These are phyloP conservation scores for Ectropis grisescens DNA, from an alignment of 1,140 invertebrate genomes.

Conservation along the genomic window DNA sequence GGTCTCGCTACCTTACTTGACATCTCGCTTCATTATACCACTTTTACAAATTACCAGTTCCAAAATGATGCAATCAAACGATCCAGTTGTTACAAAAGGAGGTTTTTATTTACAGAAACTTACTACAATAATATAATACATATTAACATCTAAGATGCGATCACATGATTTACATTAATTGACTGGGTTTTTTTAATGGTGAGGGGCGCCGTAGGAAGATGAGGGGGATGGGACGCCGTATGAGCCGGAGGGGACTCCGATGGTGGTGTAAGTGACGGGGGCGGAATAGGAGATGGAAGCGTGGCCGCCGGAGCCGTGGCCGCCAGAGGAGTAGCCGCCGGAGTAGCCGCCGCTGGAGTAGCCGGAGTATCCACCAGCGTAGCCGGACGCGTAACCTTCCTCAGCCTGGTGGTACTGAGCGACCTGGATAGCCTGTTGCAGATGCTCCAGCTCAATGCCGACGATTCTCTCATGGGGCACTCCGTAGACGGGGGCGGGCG, in stretches of 20 bases:
- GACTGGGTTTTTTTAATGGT: slow-evolving; percentile 6
- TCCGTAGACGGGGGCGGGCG: slow-evolving; percentile 70
- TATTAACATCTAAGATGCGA: slow-evolving; percentile 48
- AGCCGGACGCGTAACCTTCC: slow-evolving; percentile 52
- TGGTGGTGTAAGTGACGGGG: slow-evolving; percentile 47
- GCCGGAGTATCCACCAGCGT: slow-evolving; percentile 35
- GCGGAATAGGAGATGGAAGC: slow-evolving; percentile 33
- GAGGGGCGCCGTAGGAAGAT: slow-evolving; percentile 57
- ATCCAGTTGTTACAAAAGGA: slow-evolving; percentile 41
- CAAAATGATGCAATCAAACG: too few relatives aligned
- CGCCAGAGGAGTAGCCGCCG: slow-evolving; percentile 20
- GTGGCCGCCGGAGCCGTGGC: slow-evolving; percentile 27
- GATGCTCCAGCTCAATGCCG: slow-evolving; percentile 74
- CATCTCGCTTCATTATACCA: slow-evolving; percentile 9
- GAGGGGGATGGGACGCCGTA: slow-evolving; percentile 61
- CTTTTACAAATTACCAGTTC: too few relatives aligned
- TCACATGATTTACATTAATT: slow-evolving; percentile 53
- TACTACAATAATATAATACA: slow-evolving; percentile 63
- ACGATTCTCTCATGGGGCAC: slow-evolving; percentile 72
- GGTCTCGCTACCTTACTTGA: too few relatives aligned
- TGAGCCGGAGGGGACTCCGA: slow-evolving; percentile 58
- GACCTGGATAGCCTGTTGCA: slow-evolving; percentile 76
- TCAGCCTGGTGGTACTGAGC: slow-evolving; percentile 74
- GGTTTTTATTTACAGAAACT: slow-evolving; percentile 65
- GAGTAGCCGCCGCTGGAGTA: slow-evolving; percentile 23